Base-by-base conservation (phyloP, 2,113 vertebrate species). In the zebrafish (Danio rerio) region DNA sequence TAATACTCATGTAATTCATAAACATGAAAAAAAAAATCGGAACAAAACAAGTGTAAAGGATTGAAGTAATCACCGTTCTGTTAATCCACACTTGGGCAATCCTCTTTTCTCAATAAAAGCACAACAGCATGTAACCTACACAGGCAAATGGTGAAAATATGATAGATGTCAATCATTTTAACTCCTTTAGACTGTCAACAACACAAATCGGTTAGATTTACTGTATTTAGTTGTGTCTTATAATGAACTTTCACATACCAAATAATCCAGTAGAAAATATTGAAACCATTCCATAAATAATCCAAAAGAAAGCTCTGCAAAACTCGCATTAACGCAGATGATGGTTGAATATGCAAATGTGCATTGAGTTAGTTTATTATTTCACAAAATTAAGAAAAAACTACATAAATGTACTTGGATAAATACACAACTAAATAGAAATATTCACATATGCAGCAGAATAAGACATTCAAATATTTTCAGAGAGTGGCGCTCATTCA, bases 81-180 rank as follows among this genome's bases (percentile, higher is more conserved):
- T 4, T 55, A 68, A 79, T 79, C 63, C 40, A 68, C 45, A 56
- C 7, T 47, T 50, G 10, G 78, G 1, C 40, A 56, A 45, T 80
- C 53, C 63, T 69, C 52, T 73, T 73, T 56, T 58, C 53, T 56
- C 40, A 55, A 69, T 50, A 40, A 80, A 70, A 69, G 10, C 45
- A 45, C 13, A 47, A 31, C 58, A 16, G 2, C 45, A 31, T 6
- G 3, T 47, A 12, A 5, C 5, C 12, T 16, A 15, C 52, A 31
- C 18, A 50, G 43, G 40, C 11, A 43, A 66, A 55, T 4, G 62
- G 9, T 78, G 43, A 15, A 52, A 71, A 13, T 9, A 40, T 50
- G 31, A 70, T 21, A 71, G 4, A 18, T 40, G 58, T 10, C n/a
- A 42, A 50, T 53, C 1, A 20, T 12, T 18, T 68, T 74, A 31